A percentile compares a stretch with the other conserved stretches of the same genome.
These are phyloP conservation scores for Drosophila busckii DNA, from an alignment of 1,140 invertebrate genomes.

Conservation along the genomic window DNA sequence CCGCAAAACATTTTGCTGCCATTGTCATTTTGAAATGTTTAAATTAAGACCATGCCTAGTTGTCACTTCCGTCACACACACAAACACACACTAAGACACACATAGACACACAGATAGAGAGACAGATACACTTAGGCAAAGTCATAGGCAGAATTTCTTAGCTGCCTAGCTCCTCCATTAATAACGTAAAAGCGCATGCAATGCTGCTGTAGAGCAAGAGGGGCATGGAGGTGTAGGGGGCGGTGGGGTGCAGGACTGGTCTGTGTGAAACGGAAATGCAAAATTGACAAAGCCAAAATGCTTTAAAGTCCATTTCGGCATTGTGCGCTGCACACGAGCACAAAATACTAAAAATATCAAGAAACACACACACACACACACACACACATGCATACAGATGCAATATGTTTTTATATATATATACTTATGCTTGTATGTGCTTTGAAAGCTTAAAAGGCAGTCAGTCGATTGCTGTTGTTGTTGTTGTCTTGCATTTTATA, in stretches of 20 bases:
- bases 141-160: conserved; percentile 1
- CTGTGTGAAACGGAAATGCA: conserved; percentile 48
- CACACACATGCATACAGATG: no score
- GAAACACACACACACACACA: no score
- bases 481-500: neutral
- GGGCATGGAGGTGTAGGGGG: neutral
- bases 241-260: conserved; percentile 1
- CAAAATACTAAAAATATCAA: conserved; percentile 14
- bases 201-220: neutral
- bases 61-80: conserved; percentile 26
- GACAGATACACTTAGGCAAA: neutral
- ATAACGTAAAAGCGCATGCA: conserved; percentile 28
- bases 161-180: conserved; percentile 27
- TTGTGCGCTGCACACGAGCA: conserved; percentile 5
- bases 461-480: conserved; percentile 9
- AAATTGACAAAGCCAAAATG: conserved; percentile 69
- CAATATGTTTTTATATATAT: no score
- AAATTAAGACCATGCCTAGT: conserved; percentile 35
- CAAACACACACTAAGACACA: neutral
- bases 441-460: conserved; percentile 32
- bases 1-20: conserved; percentile 18
- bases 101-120: neutral
- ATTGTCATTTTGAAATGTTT: conserved; percentile 14
- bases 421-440: no score
- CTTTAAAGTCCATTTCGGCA: conserved; percentile 44